Evolutionary conservation across 2,797 vertebrate genomes (phyloP), one percentile per base, ranked within the genome.

Genomic region (Onychomys torridus): DNA sequence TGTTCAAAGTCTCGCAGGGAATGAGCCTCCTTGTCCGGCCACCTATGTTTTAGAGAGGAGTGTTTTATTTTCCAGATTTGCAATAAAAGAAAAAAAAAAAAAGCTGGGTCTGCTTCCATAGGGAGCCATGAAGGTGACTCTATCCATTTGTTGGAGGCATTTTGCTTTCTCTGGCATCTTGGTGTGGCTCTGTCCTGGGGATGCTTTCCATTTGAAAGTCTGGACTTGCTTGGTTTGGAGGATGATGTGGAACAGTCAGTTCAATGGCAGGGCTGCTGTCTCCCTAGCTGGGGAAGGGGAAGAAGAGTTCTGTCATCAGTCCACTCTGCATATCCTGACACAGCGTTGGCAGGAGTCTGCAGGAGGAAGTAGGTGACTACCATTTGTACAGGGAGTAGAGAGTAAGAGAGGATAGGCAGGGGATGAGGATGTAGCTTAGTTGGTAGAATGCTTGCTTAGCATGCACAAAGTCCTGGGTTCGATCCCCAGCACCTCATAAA

Each of bases 51-150:
- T 65, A 34, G 34, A 78, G 46, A 52, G 34, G 65, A 46, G 34
- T 16, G 25, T 92, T 77, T 75, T 13, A n/a, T 32, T 89, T 19
- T 81, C 67, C 65, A 34, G 13, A n/a, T 92, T 89, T 90, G 55
- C 7, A 61, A 37, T n/a, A 13, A 67, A 16, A 37, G 23, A 16
- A 37, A 71, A 12, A 65, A 29, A 84, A 79, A 16, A 87, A 61
- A 86, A 5, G n/a, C 5, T 29, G 52, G 32, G 71, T 40, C 10
- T 88, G 16, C 23, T 37, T 81, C 73, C 4, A 0, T 43, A 6
- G 49, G 77, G 76, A 94, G 79, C 17, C 14, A 46, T 3, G 34
- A 67, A 37, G 37, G 21, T 37, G 81, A 81, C 23, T 5, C 32
- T 81, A 46, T 69, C 63, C 61, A 21, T 3, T 27, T 71, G 63